These are phyloP conservation scores for Melanargia galathea DNA, from an alignment of 2,888 invertebrate genomes.

Conservation along the genomic window DNA sequence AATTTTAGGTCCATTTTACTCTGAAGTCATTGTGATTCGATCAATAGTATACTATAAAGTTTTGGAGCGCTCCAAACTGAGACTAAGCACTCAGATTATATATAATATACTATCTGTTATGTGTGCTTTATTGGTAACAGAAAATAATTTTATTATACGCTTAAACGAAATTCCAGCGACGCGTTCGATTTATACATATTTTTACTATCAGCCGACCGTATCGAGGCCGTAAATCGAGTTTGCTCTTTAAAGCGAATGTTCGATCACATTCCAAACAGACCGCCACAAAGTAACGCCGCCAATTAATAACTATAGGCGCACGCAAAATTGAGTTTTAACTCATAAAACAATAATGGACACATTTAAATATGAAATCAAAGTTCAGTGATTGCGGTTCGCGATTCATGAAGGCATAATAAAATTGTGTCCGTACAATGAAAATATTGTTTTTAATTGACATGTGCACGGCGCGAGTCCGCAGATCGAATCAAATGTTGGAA, in stretches of 20 bases:
- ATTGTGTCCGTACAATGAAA: slow-evolving; percentile 29
- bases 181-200: slow-evolving; percentile 16
- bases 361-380: not conserved
- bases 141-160: not conserved
- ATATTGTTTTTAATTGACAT: slow-evolving; percentile 32
- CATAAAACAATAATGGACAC: not conserved
- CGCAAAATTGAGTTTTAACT: slow-evolving; percentile 1
- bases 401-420: slow-evolving; percentile 27
- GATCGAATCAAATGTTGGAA: not conserved
- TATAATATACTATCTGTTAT: no score
- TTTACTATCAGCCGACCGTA: slow-evolving; percentile 15
- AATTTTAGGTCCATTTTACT: no score
- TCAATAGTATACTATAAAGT: no score
- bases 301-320: slow-evolving; percentile 11
- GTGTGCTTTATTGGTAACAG: slow-evolving; percentile 5
- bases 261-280: slow-evolving; percentile 12
- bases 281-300: slow-evolving; percentile 3
- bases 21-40: no score
- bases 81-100: no score
- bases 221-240: slow-evolving; percentile 13
- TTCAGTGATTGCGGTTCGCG: slow-evolving; percentile 15
- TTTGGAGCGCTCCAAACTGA: no score
- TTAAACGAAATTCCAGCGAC: not conserved
- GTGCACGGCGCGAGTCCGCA: not conserved
- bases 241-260: slow-evolving; percentile 2